Percentiles rank a stretch among this genome's conserved stretches.
Conservation (phyloP, 2,113 vertebrate species). For the Spea multiplicata region DNA sequence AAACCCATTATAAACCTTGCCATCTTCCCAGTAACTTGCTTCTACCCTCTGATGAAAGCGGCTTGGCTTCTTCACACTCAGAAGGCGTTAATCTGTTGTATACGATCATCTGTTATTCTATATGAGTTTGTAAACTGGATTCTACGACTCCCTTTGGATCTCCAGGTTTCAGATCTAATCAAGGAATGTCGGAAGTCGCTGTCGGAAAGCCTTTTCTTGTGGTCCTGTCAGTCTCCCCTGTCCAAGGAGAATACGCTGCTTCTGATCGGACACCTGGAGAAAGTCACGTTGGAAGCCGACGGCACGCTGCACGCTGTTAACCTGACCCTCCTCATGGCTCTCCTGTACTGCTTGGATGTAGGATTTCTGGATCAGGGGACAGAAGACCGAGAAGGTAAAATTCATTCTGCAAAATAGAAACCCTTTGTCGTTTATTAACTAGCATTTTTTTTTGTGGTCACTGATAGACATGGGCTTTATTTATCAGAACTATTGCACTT, state of each 20-base stretch:
- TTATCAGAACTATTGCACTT: no score
- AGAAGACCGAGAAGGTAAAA: constrained; percentile 90
- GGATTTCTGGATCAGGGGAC: constrained; percentile 88
- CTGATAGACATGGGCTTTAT: no score
- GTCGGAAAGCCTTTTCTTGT: constrained; percentile 90
- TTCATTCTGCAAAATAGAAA: neutral
- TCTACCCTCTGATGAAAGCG: no score
- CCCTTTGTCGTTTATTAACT: no score
- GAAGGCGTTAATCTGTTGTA: no score
- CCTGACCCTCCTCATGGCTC: constrained; percentile 87
- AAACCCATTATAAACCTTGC: no score
- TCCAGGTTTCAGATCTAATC: constrained; percentile 90
- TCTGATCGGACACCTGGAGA: constrained; percentile 88
- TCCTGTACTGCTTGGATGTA: constrained; percentile 94
- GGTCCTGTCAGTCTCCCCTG: constrained; percentile 94
- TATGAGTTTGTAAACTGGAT: no score
- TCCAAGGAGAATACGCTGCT: constrained; percentile 88
- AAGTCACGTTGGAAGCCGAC: constrained; percentile 83
- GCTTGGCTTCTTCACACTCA: no score
- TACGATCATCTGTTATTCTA: no score
- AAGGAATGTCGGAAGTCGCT: constrained; percentile 87
- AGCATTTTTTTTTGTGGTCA: no score
- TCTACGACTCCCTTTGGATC: neutral
- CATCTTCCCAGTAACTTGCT: no score
- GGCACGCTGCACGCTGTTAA: constrained; percentile 87